A percentile compares a stretch with the other conserved stretches of the same genome.
phyloP scores from a whole-genome alignment of 2,888 invertebrate genomes.

The Tubiluchus corallicola region DNA sequence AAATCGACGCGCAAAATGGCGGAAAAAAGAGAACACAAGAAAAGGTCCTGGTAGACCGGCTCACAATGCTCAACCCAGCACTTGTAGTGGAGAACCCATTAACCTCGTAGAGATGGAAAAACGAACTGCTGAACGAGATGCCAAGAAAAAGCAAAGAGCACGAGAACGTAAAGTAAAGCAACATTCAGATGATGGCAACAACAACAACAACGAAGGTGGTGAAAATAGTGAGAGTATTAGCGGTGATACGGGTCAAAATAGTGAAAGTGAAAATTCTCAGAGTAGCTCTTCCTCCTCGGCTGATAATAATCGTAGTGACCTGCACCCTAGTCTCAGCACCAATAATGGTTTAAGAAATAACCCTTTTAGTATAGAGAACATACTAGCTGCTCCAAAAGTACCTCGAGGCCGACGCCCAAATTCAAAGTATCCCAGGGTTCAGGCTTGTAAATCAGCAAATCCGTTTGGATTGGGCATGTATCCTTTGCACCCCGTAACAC shows the following conservation, averaged over 20 bases:
- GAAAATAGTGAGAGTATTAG: constrained; percentile 70
- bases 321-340: too few relatives aligned
- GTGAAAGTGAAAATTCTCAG: too few relatives aligned
- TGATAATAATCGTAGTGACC: too few relatives aligned
- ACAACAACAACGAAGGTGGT: constrained; percentile 7
- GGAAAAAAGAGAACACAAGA: constrained; percentile 96
- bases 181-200: constrained; percentile 5
- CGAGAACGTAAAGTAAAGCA: constrained; percentile 49
- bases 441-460: constrained; percentile 32
- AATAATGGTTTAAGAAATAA: constrained; percentile 15
- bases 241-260: too few relatives aligned
- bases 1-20: constrained; percentile 95
- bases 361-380: constrained; percentile 30
- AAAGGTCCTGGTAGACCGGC: constrained; percentile 95
- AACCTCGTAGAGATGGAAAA: constrained; percentile 44
- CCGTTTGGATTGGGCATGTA: constrained; percentile 25
- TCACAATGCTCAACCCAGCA: constrained; percentile 93
- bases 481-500: constrained; percentile 32
- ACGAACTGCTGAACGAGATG: constrained; percentile 34
- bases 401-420: constrained; percentile 33
- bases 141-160: constrained; percentile 79
- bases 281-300: too few relatives aligned
- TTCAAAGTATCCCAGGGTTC: constrained; percentile 33
- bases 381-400: constrained; percentile 31
- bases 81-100: constrained; percentile 90